Conservation (phyloP, 2,888 invertebrate species). For the Pseudeuparius sepicola region DNA sequence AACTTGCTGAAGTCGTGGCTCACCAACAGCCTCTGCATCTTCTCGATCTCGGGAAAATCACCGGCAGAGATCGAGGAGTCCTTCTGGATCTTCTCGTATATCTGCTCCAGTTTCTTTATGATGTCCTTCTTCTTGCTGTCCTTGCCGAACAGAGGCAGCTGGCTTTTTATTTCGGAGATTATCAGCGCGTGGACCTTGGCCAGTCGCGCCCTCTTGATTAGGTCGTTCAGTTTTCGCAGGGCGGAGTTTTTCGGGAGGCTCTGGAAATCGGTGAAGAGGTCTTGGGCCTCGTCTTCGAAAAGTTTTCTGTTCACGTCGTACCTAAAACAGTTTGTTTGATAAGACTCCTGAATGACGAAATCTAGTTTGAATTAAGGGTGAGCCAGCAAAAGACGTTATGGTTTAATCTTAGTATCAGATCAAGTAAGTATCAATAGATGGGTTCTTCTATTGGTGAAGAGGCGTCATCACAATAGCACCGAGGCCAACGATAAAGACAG, state of each 20-base stretch:
- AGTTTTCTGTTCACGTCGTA: slow-evolving; percentile 86
- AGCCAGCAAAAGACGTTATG: too few relatives aligned
- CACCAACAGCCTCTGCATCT: slow-evolving; percentile 80
- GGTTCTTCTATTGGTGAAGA: too few relatives aligned
- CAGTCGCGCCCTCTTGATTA: slow-evolving; percentile 91
- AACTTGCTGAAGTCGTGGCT: slow-evolving; percentile 93
- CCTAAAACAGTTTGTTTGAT: too few relatives aligned
- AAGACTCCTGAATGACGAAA: too few relatives aligned
- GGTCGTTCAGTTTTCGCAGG: slow-evolving; percentile 90
- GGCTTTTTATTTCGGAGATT: slow-evolving; percentile 83
- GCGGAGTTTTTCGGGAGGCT: slow-evolving; percentile 93
- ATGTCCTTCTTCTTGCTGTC: slow-evolving; percentile 81
- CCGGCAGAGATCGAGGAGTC: slow-evolving; percentile 93
- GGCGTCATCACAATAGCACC: too few relatives aligned
- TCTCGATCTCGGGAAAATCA: slow-evolving; percentile 92
- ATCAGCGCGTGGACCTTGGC: slow-evolving; percentile 99
- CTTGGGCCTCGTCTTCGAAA: slow-evolving; percentile 92
- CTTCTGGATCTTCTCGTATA: slow-evolving; percentile 78
- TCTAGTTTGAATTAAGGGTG: too few relatives aligned
- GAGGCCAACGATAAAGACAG: too few relatives aligned
- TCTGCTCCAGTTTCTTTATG: slow-evolving; percentile 81
- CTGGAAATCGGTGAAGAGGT: slow-evolving; percentile 88
- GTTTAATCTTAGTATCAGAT: too few relatives aligned
- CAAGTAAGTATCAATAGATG: too few relatives aligned
- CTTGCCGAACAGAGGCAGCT: slow-evolving; percentile 87